These are phyloP conservation scores for Gadopsis bispinosus DNA, from an alignment of 2,797 vertebrate genomes.

Conservation along the genomic window DNA sequence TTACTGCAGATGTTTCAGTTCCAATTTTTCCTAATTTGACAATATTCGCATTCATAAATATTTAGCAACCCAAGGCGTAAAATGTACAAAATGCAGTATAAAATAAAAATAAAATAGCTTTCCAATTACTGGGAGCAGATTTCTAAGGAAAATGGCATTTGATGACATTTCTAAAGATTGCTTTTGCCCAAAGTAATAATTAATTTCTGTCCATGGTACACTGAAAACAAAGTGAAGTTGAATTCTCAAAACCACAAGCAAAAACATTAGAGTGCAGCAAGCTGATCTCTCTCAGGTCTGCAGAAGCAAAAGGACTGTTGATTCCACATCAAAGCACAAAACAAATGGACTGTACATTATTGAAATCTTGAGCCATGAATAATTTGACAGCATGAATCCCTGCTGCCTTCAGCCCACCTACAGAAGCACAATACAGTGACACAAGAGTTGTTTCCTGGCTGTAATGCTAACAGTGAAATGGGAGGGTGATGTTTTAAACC, in stretches of 20 bases:
- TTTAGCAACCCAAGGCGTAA: background rate
- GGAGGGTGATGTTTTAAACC: slow-evolving; percentile 67
- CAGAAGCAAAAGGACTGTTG: slow-evolving; percentile 12
- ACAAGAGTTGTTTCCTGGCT: slow-evolving; percentile 5
- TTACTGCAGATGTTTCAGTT: background rate
- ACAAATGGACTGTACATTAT: slow-evolving; percentile 26
- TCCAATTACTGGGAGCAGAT: background rate
- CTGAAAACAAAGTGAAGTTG: slow-evolving; percentile 16
- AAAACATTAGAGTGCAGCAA: slow-evolving; percentile 41
- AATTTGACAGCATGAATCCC: background rate
- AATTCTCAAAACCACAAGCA: slow-evolving; percentile 56
- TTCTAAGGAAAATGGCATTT: background rate
- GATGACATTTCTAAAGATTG: background rate
- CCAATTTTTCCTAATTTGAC: background rate
- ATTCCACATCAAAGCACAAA: slow-evolving; percentile 22
- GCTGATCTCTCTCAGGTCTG: slow-evolving; percentile 31
- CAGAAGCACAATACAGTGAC: slow-evolving; percentile 14
- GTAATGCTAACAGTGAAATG: background rate
- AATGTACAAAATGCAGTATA: background rate
- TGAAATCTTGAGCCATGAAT: background rate
- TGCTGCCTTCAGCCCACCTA: slow-evolving; percentile 1
- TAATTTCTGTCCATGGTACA: background rate
- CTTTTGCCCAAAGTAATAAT: background rate
- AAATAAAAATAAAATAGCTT: background rate
- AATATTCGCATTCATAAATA: slow-evolving; percentile 3